A percentile compares a stretch with the other conserved stretches of the same genome.
Evolutionary conservation across 2,113 vertebrate species (phyloP).

Genomic region (Psephotus haematonotus): DNA sequence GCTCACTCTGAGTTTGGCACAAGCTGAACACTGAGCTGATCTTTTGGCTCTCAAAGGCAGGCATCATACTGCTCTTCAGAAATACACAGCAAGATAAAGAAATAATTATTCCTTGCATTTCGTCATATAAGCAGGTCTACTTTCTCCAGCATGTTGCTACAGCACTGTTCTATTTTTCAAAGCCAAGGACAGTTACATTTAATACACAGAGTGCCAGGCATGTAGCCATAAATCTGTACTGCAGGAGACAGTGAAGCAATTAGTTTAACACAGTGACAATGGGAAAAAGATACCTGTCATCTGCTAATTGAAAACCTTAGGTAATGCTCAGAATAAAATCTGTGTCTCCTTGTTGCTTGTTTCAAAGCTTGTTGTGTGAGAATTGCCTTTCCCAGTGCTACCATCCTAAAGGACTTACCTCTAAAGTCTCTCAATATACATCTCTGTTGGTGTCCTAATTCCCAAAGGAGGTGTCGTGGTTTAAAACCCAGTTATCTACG

Average conservation of each 20-base stretch:
- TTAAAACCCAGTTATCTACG: too few relatives aligned
- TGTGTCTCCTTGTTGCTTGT: accelerated
- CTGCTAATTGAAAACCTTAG: neutral
- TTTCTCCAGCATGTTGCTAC: neutral
- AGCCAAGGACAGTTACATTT: neutral
- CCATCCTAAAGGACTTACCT: neutral
- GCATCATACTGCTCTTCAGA: neutral
- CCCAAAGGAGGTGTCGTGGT: neutral
- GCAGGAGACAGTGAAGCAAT: neutral
- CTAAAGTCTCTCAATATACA: neutral
- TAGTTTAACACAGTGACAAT: neutral
- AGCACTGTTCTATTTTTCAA: neutral
- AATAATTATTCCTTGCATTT: neutral
- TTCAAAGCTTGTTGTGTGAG: neutral
- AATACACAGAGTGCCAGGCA: neutral
- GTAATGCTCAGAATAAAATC: neutral
- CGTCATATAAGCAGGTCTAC: neutral
- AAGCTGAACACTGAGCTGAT: neutral
- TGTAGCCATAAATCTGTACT: neutral
- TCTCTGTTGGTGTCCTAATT: neutral
- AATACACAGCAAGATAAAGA: neutral
- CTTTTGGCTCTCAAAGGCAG: neutral
- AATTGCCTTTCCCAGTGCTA: neutral
- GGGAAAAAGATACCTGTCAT: neutral
- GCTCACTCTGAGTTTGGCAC: neutral